A percentile compares a stretch with the other conserved stretches of the same genome.
Evolutionary conservation across 2,888 invertebrate species (phyloP).

Genomic region (Rhaphigaster nebulosa): DNA sequence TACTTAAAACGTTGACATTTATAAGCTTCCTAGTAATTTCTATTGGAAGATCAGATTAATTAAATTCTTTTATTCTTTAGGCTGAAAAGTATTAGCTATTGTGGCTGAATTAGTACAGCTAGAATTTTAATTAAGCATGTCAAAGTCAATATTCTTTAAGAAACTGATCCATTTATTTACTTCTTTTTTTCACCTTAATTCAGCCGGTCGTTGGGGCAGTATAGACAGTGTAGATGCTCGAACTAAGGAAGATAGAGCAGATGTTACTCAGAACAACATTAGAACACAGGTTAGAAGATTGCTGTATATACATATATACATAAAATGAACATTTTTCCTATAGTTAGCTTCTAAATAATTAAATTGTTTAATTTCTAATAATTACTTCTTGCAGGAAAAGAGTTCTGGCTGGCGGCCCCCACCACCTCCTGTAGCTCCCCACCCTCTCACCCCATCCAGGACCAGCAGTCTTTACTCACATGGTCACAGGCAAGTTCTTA

Average conservation of each 20-base stretch:
- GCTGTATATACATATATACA: not conserved
- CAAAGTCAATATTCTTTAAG: not conserved
- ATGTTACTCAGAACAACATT: slow-evolving; percentile 67
- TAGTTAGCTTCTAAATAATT: not conserved
- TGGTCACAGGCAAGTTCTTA: slow-evolving; percentile 59
- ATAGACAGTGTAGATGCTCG: slow-evolving; percentile 69
- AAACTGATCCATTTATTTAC: not conserved
- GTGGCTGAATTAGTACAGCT: no score
- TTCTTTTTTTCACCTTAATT: not conserved
- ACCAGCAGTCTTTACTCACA: slow-evolving; percentile 70
- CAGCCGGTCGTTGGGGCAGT: slow-evolving; percentile 74
- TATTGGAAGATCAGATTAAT: no score
- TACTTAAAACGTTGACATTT: no score
- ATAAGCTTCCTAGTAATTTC: no score
- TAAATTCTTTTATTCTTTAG: no score
- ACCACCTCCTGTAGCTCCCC: slow-evolving; percentile 72
- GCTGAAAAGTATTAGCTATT: no score
- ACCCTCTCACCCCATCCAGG: slow-evolving; percentile 68
- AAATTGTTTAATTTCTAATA: not conserved
- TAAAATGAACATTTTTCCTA: not conserved
- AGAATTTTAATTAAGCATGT: no score
- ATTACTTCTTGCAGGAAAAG: slow-evolving; percentile 55
- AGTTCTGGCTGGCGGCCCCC: slow-evolving; percentile 69
- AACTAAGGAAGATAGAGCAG: slow-evolving; percentile 67
- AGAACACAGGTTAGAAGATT: slow-evolving; percentile 66